Evolutionary conservation across 2,113 vertebrate species (phyloP), one percentile per base, ranked within the genome.

Genomic region (Coturnix japonica): DNA sequence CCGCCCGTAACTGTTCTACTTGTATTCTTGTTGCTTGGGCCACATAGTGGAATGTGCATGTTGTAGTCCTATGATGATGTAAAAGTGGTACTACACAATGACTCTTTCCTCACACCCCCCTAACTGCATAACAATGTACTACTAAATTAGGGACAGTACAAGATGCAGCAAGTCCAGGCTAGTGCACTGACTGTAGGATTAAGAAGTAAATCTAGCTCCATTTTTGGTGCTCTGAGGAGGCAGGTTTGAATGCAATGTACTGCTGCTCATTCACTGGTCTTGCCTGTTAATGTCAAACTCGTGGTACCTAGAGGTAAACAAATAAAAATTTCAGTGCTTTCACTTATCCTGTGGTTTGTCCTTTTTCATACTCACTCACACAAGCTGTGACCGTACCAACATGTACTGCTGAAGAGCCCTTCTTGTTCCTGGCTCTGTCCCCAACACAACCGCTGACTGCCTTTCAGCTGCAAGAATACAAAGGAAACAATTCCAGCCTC

Each of bases 31-130:
- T 98, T 97, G 98, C 98, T 98, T 96, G 96, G 98, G 95, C 97
- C 98, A 97, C 96, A 96, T 97, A 98, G 95, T 98, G 98, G 97
- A 97, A 98, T 96, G 98, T 99, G 99, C 98, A 99, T 99, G 99
- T 99, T 98, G 95, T 98, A 98, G 98, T 98, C 98, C 98, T 97
- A 94, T 98, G 97, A 98, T 97, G 97, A 98, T 25, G 97, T 99
- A 98, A 97, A 98, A 92, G 97, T 98, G 98, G 98, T 98, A 97
- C 97, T 97, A 94, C 97, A 97, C 95, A 94, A 95, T 87, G 95
- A 97, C 94, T 95, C 95, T 91, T 77, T 95, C 95, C 94, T 96
- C 95, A 91, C 47, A 64, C 85, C 95, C 93, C 92, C 92, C 70
- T 89, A 97, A 96, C 95, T 95, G 90, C 93, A 39, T 97, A 95